Base-by-base conservation (phyloP, 2,113 vertebrate species). In the Miniopterus natalensis region DNA sequence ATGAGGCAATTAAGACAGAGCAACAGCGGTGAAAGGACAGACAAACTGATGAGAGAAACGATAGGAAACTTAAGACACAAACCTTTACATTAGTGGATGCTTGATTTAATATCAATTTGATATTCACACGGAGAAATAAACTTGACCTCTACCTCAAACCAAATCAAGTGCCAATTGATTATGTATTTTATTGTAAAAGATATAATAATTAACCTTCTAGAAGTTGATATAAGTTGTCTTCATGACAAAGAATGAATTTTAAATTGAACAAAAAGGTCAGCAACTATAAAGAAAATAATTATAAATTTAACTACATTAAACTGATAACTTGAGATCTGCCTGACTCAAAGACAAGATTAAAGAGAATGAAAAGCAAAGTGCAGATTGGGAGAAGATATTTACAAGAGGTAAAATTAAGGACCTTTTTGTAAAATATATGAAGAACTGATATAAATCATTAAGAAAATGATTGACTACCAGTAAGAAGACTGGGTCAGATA, bases 271-370 rank as follows among this genome's bases (percentile, higher is more conserved):
- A 59, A 78, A 95, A 91, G 14, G 15, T 73, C 25, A 73, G 20
- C 23, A 95, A 29, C 13, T n/a, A 36, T 65, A 89, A 86, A 29
- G 59, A 88, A 96, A 92, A 88, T 81, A 71, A 83, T 90, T 94
- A 55, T 31, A 88, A 70, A 77, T 59, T 49, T 85, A 42, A 57
- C 42, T 80, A 74, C 27, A 84, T 42, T 73, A 90, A 78, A 78
- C 63, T 61, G 8, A 36, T 80, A 88, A 80, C 5, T 66, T 59
- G 78, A 92, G 31, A 83, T 71, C 42, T 77, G 3, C 55, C 51
- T 31, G 36, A 47, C 36, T 10, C 17, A 65, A 95, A 91, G 57
- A 63, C 59, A 85, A n/a, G 15, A 74, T 91, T 95, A 61, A 70
- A 55, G 61, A 42, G 15, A 71, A 59, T 51, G 68, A 73, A 93